These are phyloP conservation scores for Agelaius phoeniceus DNA, from an alignment of 2,113 vertebrate genomes.

Conservation along the genomic window DNA sequence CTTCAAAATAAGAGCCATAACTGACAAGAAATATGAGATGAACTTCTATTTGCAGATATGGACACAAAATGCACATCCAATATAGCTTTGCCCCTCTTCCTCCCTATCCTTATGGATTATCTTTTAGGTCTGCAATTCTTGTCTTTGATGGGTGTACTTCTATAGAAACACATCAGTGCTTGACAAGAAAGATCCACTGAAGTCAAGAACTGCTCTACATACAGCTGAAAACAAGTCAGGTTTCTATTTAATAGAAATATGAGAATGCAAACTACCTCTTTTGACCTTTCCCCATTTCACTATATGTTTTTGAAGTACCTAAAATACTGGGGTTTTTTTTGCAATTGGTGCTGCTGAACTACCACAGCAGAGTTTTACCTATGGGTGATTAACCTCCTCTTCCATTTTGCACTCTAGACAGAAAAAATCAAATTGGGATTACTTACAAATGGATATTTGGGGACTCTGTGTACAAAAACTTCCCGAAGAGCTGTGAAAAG, in stretches of 20 bases:
- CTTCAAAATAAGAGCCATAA: neutral
- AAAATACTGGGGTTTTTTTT: neutral
- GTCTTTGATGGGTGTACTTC: neutral
- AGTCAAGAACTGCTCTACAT: neutral
- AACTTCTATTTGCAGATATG: neutral
- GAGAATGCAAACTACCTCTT: neutral
- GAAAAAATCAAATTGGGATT: neutral
- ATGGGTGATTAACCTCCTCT: neutral
- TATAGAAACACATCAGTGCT: neutral
- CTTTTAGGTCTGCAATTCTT: neutral
- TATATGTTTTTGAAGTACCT: neutral
- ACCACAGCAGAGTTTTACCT: neutral
- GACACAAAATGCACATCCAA: neutral
- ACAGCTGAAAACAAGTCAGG: neutral
- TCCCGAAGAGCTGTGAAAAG: neutral
- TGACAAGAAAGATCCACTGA: neutral
- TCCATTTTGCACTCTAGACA: neutral
- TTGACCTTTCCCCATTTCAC: neutral
- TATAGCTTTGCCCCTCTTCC: neutral
- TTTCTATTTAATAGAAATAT: neutral
- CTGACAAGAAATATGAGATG: neutral
- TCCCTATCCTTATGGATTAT: neutral
- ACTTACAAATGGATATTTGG: neutral
- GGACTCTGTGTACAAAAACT: neutral
- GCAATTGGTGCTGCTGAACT: neutral